Evolutionary conservation across 2,888 invertebrate genomes (phyloP).

Genomic region (Lithophane socia): DNA sequence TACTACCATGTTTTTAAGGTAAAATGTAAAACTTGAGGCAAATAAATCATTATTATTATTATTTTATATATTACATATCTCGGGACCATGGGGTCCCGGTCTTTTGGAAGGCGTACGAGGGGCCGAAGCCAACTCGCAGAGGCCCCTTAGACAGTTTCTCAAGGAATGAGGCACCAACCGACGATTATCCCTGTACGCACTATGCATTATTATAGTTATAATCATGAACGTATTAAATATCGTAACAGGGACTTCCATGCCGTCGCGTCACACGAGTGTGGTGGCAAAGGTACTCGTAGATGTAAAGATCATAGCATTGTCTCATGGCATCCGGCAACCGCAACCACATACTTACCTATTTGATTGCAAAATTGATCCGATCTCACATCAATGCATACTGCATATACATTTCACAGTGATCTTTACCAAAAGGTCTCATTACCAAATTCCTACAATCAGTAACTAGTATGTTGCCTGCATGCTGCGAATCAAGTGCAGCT

Average conservation of each 20-base stretch:
- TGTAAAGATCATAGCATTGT: background rate
- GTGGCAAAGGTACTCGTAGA: background rate
- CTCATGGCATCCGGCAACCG: background rate
- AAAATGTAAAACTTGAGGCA: too few species aligned
- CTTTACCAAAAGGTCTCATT: background rate
- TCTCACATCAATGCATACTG: background rate
- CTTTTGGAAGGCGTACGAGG: too few species aligned
- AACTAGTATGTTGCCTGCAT: background rate
- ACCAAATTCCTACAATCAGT: background rate
- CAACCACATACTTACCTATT: background rate
- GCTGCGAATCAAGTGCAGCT: background rate
- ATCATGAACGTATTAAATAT: background rate
- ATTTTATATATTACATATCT: too few species aligned
- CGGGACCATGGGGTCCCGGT: too few species aligned
- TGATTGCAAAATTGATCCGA: background rate
- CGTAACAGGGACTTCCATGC: background rate
- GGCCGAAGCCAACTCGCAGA: too few species aligned
- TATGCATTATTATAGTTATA: too few species aligned
- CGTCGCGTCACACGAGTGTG: background rate
- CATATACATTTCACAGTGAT: background rate
- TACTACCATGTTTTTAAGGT: too few species aligned
- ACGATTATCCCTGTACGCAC: too few species aligned
- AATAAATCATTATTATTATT: too few species aligned
- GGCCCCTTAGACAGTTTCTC: too few species aligned
- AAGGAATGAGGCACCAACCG: too few species aligned